Evolutionary conservation across 2,113 vertebrate species (phyloP).

Genomic region (Puma concolor): DNA sequence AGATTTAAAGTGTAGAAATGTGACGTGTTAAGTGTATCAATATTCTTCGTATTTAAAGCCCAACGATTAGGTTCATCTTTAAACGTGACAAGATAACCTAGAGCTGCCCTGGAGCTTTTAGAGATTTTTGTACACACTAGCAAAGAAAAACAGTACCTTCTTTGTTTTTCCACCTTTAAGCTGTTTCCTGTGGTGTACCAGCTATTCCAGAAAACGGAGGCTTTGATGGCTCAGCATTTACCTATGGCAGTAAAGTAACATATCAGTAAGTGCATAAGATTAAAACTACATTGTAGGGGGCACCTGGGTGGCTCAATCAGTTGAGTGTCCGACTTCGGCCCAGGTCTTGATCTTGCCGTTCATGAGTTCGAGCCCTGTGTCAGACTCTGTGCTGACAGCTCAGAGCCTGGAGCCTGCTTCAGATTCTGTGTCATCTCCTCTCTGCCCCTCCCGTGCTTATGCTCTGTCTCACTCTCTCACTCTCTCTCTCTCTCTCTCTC

Average conservation of each 20-base stretch:
- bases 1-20: neutral
- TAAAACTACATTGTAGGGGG: neutral
- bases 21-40: neutral
- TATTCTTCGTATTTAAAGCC: slow-evolving; percentile 30
- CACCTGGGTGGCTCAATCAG: too few relatives aligned
- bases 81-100: neutral
- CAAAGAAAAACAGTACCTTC: slow-evolving; percentile 40
- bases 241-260: slow-evolving; percentile 93
- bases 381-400: too few relatives aligned
- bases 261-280: slow-evolving; percentile 91
- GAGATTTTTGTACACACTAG: neutral
- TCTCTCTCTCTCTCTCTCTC: too few relatives aligned
- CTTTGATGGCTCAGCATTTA: slow-evolving; percentile 92
- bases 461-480: too few relatives aligned
- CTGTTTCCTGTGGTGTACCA: slow-evolving; percentile 91
- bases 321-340: too few relatives aligned
- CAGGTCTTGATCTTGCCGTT: too few relatives aligned
- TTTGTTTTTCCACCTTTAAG: slow-evolving; percentile 84
- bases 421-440: too few relatives aligned
- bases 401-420: too few relatives aligned
- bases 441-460: too few relatives aligned
- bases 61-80: neutral
- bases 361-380: too few relatives aligned
- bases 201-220: slow-evolving; percentile 89
- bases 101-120: neutral